Conservation (phyloP, 2,888 invertebrate species). For the Dyspetes luteomarginatus region DNA sequence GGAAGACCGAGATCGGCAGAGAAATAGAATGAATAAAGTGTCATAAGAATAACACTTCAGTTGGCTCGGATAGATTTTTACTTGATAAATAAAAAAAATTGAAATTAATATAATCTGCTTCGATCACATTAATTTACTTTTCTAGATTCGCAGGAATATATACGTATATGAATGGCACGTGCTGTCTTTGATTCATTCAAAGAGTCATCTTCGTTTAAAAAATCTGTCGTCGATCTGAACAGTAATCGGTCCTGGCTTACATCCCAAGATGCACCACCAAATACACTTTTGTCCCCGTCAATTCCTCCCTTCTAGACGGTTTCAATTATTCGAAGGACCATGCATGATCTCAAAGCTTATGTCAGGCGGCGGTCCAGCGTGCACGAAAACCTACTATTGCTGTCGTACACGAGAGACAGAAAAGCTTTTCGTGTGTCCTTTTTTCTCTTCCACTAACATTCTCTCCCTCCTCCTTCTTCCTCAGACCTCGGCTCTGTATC, state of each 20-base stretch:
- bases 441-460: constrained; percentile 4
- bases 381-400: constrained; percentile 35
- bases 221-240: constrained; percentile 34
- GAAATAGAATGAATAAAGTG: too few relatives aligned
- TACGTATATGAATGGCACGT: too few relatives aligned
- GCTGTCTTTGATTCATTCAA: too few relatives aligned
- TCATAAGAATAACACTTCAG: too few relatives aligned
- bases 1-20: too few relatives aligned
- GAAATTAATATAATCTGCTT: too few relatives aligned
- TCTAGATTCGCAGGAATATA: too few relatives aligned
- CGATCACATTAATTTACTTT: too few relatives aligned
- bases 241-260: constrained; percentile 47
- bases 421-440: constrained; percentile 6
- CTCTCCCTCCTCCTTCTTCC: not conserved
- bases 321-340: constrained; percentile 55
- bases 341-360: constrained; percentile 27
- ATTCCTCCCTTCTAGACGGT: constrained; percentile 17
- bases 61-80: too few relatives aligned
- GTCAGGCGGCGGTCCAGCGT: constrained; percentile 8
- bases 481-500: constrained; percentile 3
- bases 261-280: constrained; percentile 23
- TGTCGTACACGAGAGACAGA: constrained; percentile 2
- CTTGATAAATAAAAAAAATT: too few relatives aligned
- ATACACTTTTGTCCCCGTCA: constrained; percentile 16
- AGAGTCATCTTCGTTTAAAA: not conserved